Evolutionary conservation across 2,888 invertebrate species (phyloP).

Genomic region (Chrysolina haemoptera): DNA sequence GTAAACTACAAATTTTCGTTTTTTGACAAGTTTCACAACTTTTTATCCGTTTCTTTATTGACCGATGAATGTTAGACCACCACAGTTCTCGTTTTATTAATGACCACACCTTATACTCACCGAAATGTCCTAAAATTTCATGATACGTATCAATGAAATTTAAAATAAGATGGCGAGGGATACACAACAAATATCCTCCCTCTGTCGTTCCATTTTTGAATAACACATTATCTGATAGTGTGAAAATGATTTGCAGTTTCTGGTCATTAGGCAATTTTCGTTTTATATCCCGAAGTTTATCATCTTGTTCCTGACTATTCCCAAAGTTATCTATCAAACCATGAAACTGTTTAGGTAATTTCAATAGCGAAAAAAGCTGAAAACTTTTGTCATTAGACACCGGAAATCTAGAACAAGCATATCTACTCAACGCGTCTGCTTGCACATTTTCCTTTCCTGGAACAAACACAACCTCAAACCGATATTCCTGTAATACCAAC

Average conservation of each 20-base stretch:
- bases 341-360: background rate
- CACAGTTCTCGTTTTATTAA: background rate
- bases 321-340: background rate
- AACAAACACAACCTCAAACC: background rate
- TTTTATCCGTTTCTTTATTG: too few species aligned
- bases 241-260: background rate
- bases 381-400: background rate
- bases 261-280: background rate
- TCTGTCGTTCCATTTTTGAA: background rate
- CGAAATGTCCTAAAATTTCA: background rate
- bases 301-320: background rate
- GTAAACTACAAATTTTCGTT: conserved; percentile 20
- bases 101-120: background rate
- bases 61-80: too few species aligned
- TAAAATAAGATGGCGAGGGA: background rate
- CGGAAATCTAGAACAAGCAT: background rate
- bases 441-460: background rate
- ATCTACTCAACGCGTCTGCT: background rate
- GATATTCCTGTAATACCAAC: background rate
- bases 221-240: background rate
- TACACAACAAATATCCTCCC: background rate
- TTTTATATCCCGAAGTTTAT: background rate
- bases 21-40: conserved; percentile 21
- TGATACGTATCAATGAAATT: conserved; percentile 1
- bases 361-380: background rate